phyloP scores from a whole-genome alignment of 2,888 invertebrate genomes.

The Desoria tigrina region DNA sequence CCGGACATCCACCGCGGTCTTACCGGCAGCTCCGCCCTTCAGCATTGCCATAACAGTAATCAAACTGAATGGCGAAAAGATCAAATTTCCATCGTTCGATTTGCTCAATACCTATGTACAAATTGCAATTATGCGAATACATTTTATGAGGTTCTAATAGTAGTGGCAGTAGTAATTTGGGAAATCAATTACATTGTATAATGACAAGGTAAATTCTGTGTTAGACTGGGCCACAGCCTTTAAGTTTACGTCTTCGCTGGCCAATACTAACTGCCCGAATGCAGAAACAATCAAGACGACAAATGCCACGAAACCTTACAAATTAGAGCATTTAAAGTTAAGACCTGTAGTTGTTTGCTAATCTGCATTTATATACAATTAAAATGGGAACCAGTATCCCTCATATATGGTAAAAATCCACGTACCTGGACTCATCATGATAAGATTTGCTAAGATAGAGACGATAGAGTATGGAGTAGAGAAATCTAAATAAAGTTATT shows the following conservation, averaged over 20 bases:
- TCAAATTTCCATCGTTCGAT: conserved; percentile 35
- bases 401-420: too few relatives aligned
- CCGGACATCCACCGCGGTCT: conserved; percentile 39
- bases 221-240: conserved; percentile 42
- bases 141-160: neutral
- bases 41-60: conserved; percentile 50
- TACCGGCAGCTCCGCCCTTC: conserved; percentile 46
- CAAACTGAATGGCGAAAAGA: conserved; percentile 50
- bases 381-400: too few relatives aligned
- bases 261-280: conserved; percentile 60
- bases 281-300: too few relatives aligned
- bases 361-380: too few relatives aligned
- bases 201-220: conserved; percentile 36
- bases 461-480: too few relatives aligned
- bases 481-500: too few relatives aligned
- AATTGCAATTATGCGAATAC: neutral
- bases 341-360: too few relatives aligned
- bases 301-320: conserved; percentile 61
- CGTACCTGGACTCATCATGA: too few relatives aligned
- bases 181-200: conserved; percentile 42
- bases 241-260: conserved; percentile 67
- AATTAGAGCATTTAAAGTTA: conserved; percentile 54
- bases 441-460: too few relatives aligned
- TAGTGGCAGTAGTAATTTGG: neutral
- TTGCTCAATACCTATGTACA: too few relatives aligned